Evolutionary conservation across 2,888 invertebrate species (phyloP), one percentile per base, ranked within the genome.

Genomic region (Prosopocoilus inquinatus): DNA sequence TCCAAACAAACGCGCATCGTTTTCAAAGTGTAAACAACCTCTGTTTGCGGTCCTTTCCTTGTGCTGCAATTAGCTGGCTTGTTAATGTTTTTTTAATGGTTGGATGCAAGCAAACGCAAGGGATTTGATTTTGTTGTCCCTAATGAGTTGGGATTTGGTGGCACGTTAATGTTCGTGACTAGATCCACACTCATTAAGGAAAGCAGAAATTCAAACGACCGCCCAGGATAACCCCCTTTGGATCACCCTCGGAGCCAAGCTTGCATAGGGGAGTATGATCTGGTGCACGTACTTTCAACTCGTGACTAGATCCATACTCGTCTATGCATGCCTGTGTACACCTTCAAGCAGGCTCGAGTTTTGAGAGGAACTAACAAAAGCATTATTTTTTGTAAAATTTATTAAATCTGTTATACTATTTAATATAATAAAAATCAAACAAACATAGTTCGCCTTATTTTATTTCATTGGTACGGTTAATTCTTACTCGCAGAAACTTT

Each of bases 301-400:
- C 86, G 87, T 89, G 89, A 89, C 90, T 89, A 89, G 89, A 90
- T 89, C 88, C 89, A 89, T 88, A 89, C 89, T 89, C 89, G 89
- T 89, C 88, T 88, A 87, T 85, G 84, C 84, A 83, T 82, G 74
- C 73, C 66, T 54, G 57, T 35, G 43, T 34, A 41, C 9, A 43
- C 20, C 34, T 45, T 2, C 38, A 45, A 8, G 20, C 20, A 28
- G 20, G 4, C 5, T 28, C n/a, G n/a, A n/a, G n/a, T n/a, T n/a
- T n/a, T 1, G 20, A 28, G 20, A 28, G 2, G 20, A 28, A 28
- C 20, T 7, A 7, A 3, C 20, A 5, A 20, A 20, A 20, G 3
- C 20, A 28, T 28, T 28, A 28, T 28, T 28, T 28, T 28, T 7
- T 28, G 3, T 28, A 28, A 28, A 28, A 28, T 28, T 4, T 28